Percentiles rank a stretch among this genome's conserved stretches.
Evolutionary conservation across 2,888 invertebrate species (phyloP).

Genomic region (Catocala fraxini): DNA sequence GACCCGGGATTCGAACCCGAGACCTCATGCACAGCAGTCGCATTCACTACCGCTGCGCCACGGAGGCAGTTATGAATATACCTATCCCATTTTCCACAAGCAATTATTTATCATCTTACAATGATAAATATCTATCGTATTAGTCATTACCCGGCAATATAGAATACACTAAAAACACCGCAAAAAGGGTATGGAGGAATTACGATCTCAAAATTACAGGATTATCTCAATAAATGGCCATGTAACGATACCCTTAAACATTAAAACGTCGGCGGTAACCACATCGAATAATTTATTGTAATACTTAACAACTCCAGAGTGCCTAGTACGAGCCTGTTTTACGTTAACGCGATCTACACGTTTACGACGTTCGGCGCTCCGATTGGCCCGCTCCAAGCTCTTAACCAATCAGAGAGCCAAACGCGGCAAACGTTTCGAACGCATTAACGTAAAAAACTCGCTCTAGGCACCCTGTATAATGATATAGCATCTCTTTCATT

Average conservation of each 20-base stretch:
- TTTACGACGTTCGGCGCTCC: too few relatives aligned
- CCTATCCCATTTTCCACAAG: not conserved
- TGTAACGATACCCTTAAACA: constrained; percentile 56
- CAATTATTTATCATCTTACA: constrained; percentile 10
- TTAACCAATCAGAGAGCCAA: too few relatives aligned
- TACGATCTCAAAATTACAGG: constrained; percentile 58
- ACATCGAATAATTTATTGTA: constrained; percentile 55
- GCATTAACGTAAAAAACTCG: too few relatives aligned
- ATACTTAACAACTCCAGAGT: constrained; percentile 45
- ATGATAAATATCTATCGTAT: constrained; percentile 13
- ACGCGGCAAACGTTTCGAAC: too few relatives aligned
- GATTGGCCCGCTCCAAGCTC: too few relatives aligned
- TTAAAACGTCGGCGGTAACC: constrained; percentile 61
- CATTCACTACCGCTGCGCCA: too few relatives aligned
- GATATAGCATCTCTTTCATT: constrained; percentile 36
- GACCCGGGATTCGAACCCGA: too few relatives aligned
- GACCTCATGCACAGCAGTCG: too few relatives aligned
- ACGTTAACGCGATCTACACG: too few relatives aligned
- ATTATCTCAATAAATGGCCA: constrained; percentile 65
- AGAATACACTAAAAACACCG: constrained; percentile 29
- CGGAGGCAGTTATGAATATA: too few relatives aligned
- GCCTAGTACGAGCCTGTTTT: not conserved
- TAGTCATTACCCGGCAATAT: constrained; percentile 19
- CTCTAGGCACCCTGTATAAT: constrained; percentile 8
- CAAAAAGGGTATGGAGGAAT: constrained; percentile 53